These are phyloP conservation scores for Trochalopteron elliotii DNA, from an alignment of 2,113 vertebrate genomes.

Conservation along the genomic window DNA sequence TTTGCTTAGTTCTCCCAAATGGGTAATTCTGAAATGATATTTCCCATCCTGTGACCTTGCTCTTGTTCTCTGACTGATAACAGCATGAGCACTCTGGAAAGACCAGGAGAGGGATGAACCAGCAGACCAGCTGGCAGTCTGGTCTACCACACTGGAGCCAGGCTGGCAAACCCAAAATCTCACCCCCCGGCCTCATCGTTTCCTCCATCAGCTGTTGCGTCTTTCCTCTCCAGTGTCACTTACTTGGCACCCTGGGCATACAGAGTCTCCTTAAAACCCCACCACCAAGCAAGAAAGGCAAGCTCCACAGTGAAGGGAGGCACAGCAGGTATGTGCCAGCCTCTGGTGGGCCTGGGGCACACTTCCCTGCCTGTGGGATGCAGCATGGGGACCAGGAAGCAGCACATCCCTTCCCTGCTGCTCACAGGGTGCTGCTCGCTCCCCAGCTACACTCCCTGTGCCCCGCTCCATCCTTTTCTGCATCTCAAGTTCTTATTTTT, in stretches of 20 bases:
- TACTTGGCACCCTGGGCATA: rapidly evolving
- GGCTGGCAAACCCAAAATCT: neutral
- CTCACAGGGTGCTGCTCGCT: rapidly evolving
- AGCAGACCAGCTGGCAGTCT: neutral
- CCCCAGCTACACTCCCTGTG: neutral
- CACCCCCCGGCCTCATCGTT: neutral
- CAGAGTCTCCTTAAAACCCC: neutral
- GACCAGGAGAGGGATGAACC: neutral
- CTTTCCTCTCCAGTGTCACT: neutral
- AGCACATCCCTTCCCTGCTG: neutral
- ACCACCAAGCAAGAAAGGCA: neutral
- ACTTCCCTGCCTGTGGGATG: neutral
- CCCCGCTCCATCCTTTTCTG: neutral
- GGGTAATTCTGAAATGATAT: neutral
- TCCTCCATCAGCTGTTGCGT: neutral
- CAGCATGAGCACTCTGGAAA: neutral
- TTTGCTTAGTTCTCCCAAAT: neutral
- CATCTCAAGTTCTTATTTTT: neutral
- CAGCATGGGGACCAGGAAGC: rapidly evolving
- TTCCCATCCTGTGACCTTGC: neutral
- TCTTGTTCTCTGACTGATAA: neutral
- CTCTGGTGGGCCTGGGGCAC: rapidly evolving
- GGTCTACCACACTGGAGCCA: rapidly evolving
- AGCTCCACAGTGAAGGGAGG: neutral
- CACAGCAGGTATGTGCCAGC: rapidly evolving